phyloP scores from a whole-genome alignment of 2,113 vertebrate genomes.

The Myanophis thanlyinensis region DNA sequence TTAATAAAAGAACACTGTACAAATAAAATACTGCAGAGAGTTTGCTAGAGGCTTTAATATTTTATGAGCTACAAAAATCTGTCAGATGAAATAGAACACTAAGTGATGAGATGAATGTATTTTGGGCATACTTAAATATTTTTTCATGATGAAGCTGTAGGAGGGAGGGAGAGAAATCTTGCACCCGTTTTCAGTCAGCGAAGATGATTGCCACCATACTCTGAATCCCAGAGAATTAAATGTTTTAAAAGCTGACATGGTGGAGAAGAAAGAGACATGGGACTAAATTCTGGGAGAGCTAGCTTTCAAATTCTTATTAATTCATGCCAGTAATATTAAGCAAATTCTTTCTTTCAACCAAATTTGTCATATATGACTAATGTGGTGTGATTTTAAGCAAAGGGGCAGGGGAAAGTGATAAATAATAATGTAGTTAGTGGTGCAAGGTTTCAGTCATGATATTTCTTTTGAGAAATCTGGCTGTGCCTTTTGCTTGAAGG shows the following conservation, averaged over 20 bases:
- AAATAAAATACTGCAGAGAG: conserved; percentile 24
- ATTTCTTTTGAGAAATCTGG: neutral
- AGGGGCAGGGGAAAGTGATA: no score
- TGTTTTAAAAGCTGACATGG: neutral
- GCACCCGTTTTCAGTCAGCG: neutral
- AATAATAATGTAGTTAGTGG: neutral
- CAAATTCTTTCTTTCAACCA: neutral
- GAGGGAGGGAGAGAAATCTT: neutral
- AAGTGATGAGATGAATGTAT: neutral
- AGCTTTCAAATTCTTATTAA: neutral
- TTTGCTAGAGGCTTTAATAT: conserved; percentile 31
- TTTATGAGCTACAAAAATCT: conserved; percentile 15
- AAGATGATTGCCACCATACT: neutral
- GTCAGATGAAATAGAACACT: conserved; percentile 12
- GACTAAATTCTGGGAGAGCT: neutral
- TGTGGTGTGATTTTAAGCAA: neutral
- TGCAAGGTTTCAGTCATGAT: neutral
- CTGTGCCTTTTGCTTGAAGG: neutral
- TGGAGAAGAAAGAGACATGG: neutral
- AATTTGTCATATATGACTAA: neutral
- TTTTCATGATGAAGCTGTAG: neutral
- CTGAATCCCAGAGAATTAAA: neutral
- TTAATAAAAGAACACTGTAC: conserved; percentile 26
- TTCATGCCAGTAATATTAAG: neutral
- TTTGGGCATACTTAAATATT: neutral